Base-by-base conservation (phyloP, 2,888 invertebrate species). In the Bimastos eiseni region DNA sequence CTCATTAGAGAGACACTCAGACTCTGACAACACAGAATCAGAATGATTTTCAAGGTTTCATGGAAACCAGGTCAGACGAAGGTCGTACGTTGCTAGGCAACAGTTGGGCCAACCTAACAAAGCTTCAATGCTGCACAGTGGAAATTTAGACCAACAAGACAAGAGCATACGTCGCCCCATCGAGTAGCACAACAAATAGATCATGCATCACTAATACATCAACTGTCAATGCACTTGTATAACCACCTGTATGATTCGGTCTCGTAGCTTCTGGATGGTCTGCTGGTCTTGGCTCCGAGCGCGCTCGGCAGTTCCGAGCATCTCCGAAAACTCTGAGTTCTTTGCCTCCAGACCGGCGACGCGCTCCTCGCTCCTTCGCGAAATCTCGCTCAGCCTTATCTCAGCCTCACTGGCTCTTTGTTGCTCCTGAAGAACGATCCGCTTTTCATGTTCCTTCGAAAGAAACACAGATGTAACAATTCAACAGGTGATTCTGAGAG, bases 281-380 rank as follows among this genome's bases (percentile, higher is more conserved):
- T 96, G 96, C 94, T 97, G 97, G 95, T 98, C 97, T 91, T 96
- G 96, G 90, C 97, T 96, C 5, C 97, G 95, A 19, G 97, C 94
- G 91, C 97, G 95, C 94, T 98, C 97, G 93, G 44, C 83, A 41
- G 88, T 84, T 30, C 91, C 91, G 49, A 91, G 70, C 89, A 97
- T 97, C 91, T 96, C 96, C 0, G 97, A 97, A 44, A 98, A 95
- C 93, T 98, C 97, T 0, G 97, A 97, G 34, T 98, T 95, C 92
- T 96, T 96, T 8, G 96, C 96, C 95, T 98, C 98, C 90, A 98
- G 95, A 89, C 96, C 96, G 0, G 97, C 97, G 0, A 97, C 97
- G 91, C 97, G 96, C 91, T 97, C 96, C 94, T 98, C 98, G 93
- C 97, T 97, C 4, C 96, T 96, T 96, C 93, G 91, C 91, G 97